Percentiles rank a stretch among this genome's conserved stretches.
Evolutionary conservation across 2,113 vertebrate species (phyloP).

Genomic region (Nothocercus julius): DNA sequence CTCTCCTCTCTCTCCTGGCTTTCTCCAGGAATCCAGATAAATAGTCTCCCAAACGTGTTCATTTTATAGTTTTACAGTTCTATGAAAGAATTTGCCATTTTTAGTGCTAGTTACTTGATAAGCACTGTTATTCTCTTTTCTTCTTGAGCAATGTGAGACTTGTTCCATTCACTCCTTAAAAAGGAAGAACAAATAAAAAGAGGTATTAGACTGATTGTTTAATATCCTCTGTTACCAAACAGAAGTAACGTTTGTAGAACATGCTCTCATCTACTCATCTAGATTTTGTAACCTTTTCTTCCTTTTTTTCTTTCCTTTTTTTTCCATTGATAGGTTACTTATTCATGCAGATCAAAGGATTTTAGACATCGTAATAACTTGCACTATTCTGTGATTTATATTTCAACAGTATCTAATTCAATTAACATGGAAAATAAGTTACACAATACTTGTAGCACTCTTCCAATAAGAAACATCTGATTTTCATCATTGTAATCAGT

Average conservation of each 20-base stretch:
- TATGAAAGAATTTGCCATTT: not conserved
- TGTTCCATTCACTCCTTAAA: not conserved
- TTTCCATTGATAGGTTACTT: not conserved
- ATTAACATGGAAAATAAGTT: not conserved
- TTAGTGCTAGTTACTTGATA: too few relatives aligned
- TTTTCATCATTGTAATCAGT: not conserved
- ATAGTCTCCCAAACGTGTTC: not conserved
- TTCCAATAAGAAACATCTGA: accelerated
- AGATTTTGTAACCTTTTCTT: not conserved
- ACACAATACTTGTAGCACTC: not conserved
- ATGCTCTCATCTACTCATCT: not conserved
- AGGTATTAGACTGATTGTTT: not conserved
- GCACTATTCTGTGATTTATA: not conserved
- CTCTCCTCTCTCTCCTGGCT: not conserved
- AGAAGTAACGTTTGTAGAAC: not conserved
- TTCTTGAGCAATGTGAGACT: not conserved
- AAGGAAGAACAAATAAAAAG: not conserved
- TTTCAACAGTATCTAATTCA: not conserved
- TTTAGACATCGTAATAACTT: not conserved
- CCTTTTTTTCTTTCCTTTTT: not conserved
- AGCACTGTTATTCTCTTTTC: too few relatives aligned
- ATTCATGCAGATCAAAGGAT: not conserved
- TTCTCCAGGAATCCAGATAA: not conserved
- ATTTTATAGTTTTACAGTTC: not conserved
- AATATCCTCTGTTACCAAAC: not conserved